Evolutionary conservation across 1,140 invertebrate genomes (phyloP).

Genomic region (Leucophenga varia): DNA sequence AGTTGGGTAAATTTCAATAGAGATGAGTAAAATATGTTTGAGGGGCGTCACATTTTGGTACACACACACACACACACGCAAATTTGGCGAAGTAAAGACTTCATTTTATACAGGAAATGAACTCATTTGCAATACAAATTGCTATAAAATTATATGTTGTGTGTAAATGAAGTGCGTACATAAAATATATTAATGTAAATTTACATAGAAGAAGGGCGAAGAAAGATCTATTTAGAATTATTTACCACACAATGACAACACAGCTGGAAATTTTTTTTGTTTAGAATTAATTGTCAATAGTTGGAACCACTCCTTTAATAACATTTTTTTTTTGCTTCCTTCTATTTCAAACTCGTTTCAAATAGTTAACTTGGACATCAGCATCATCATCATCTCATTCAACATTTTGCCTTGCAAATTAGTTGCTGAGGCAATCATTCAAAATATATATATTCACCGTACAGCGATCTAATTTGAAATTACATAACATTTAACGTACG

Average conservation of each 20-base stretch:
- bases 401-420: conserved; percentile 49
- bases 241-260: too few species aligned
- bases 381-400: too few species aligned
- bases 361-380: conserved; percentile 10
- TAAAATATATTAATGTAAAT: too few species aligned
- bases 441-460: too few species aligned
- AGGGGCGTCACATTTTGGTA: conserved; percentile 15
- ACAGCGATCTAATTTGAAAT: conserved; percentile 51
- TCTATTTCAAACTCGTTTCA: neutral
- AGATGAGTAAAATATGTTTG: too few species aligned
- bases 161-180: conserved; percentile 29
- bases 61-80: conserved; percentile 8
- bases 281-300: conserved; percentile 16
- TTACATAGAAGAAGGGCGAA: too few species aligned
- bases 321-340: too few species aligned
- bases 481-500: conserved; percentile 31
- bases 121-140: conserved; percentile 24
- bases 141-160: conserved; percentile 15
- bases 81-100: conserved; percentile 45
- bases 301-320: too few species aligned
- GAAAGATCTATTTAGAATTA: too few species aligned
- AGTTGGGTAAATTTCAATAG: too few species aligned
- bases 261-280: too few species aligned
- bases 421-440: conserved; percentile 30
- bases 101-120: conserved; percentile 51